A percentile compares a stretch with the other conserved stretches of the same genome.
Conservation (phyloP, 1,140 invertebrate species). For the Sweltsa coloradensis region DNA sequence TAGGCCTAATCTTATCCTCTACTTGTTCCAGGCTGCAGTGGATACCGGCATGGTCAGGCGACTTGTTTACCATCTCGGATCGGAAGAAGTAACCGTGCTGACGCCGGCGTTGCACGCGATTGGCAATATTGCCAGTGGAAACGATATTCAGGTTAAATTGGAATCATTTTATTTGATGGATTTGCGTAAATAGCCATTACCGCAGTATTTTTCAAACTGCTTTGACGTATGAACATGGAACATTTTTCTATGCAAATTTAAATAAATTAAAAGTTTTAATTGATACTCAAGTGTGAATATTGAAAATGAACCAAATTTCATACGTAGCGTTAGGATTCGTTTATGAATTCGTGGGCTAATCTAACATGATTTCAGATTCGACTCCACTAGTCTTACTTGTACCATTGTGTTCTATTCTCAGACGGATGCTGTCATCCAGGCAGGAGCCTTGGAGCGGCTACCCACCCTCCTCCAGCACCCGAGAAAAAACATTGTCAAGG, state of each 20-base stretch:
- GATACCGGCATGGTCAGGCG: constrained; percentile 55
- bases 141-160: constrained; percentile 56
- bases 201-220: no score
- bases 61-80: constrained; percentile 62
- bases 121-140: constrained; percentile 81
- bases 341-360: no score
- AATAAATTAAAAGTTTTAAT: no score
- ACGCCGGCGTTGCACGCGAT: constrained; percentile 81
- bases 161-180: no score
- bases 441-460: constrained; percentile 62
- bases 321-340: no score
- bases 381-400: not conserved
- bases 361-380: not conserved
- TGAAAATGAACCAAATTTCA: no score
- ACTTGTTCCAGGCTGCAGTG: constrained; percentile 50
- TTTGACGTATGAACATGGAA: no score
- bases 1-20: no score
- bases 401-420: constrained; percentile 35
- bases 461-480: constrained; percentile 57
- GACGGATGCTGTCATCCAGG: constrained; percentile 81
- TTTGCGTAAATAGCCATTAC: no score
- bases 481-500: constrained; percentile 69
- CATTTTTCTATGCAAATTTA: no score
- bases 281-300: no score
- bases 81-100: constrained; percentile 57